Percentiles rank a stretch among this genome's conserved stretches.
Evolutionary conservation across 2,797 vertebrate species (phyloP).

Genomic region (Arrhamphus sclerolepis): DNA sequence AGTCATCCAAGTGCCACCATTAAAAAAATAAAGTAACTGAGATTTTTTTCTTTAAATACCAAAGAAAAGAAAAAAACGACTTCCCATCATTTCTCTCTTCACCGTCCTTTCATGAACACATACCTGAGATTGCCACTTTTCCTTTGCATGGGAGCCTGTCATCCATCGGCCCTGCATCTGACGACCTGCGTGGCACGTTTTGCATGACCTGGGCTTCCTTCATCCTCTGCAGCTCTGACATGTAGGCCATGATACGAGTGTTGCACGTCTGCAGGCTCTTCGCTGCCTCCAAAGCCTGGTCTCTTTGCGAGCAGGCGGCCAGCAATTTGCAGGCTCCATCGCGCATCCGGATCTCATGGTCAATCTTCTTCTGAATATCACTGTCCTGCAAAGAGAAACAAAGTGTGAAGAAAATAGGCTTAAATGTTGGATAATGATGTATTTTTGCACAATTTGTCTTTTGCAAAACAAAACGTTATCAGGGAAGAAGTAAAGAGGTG

Average conservation of each 20-base stretch:
- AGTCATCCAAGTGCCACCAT: no score
- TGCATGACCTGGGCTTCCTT: conserved; percentile 92
- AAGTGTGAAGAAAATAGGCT: not conserved
- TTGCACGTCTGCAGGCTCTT: conserved; percentile 92
- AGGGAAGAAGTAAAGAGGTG: no score
- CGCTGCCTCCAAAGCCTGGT: conserved; percentile 90
- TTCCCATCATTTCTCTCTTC: no score
- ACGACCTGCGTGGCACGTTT: conserved; percentile 86
- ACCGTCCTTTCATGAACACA: not conserved
- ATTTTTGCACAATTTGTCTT: not conserved
- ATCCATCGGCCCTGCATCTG: conserved; percentile 80
- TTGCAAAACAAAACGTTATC: conserved; percentile 4
- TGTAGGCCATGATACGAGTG: conserved; percentile 91
- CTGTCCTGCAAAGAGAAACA: conserved; percentile 82
- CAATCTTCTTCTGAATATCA: conserved; percentile 92
- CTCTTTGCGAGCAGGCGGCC: conserved; percentile 90
- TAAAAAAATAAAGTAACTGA: no score
- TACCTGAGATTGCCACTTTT: conserved; percentile 91
- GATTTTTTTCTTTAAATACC: no score
- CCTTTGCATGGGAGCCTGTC: conserved; percentile 89
- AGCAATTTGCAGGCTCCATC: conserved; percentile 92
- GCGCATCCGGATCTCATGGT: conserved; percentile 94
- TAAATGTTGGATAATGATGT: not conserved
- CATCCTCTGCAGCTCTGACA: conserved; percentile 93
- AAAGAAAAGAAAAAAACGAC: no score